phyloP scores from a whole-genome alignment of 2,797 vertebrate species.

The Meda fulgida region DNA sequence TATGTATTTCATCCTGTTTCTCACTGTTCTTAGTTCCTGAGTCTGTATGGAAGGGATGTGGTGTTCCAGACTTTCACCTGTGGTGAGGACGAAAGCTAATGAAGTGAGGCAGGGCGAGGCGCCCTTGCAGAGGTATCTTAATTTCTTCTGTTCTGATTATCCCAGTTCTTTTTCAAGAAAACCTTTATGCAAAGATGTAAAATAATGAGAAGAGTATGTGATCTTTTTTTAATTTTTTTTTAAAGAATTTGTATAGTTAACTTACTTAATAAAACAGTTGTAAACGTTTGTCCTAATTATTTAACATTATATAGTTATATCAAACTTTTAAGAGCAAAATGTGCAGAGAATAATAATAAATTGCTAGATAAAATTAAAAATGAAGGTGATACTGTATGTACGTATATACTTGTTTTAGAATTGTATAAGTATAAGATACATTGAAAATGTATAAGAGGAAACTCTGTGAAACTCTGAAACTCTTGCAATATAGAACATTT shows the following conservation, averaged over 20 bases:
- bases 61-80: neutral
- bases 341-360: neutral
- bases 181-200: constrained; percentile 1
- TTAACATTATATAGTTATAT: neutral
- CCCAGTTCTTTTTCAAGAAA: neutral
- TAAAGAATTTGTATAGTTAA: neutral
- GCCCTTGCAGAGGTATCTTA: neutral
- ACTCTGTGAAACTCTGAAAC: neutral
- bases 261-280: neutral
- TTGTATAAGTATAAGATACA: too few species aligned
- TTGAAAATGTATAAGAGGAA: neutral
- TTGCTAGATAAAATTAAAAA: neutral
- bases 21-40: neutral
- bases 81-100: neutral
- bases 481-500: constrained; percentile 35
- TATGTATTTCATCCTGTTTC: too few species aligned
- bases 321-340: neutral
- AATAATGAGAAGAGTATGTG: neutral
- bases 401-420: too few species aligned
- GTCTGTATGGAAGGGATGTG: neutral
- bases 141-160: constrained; percentile 21
- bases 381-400: too few species aligned
- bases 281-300: neutral
- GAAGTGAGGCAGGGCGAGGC: neutral
- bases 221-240: neutral